phyloP scores from a whole-genome alignment of 2,888 invertebrate genomes.

The Heliconius sara region DNA sequence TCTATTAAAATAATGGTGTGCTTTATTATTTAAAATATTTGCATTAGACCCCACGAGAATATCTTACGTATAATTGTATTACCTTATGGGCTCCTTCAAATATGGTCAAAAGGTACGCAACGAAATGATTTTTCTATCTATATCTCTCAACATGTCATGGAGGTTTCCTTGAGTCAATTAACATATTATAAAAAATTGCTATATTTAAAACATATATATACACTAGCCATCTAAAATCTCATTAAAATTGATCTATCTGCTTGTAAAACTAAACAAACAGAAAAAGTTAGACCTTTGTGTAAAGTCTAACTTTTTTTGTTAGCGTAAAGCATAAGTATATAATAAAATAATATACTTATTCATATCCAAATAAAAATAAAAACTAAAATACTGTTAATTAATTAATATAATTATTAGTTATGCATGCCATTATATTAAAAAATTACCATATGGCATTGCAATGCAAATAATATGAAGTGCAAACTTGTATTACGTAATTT shows the following conservation, averaged over 20 bases:
- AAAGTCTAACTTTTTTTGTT: too few species aligned
- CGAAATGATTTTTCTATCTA: background rate
- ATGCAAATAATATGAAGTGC: background rate
- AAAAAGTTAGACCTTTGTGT: background rate
- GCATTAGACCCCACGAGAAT: background rate
- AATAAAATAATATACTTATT: too few species aligned
- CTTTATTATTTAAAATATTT: background rate
- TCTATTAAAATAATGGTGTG: too few species aligned
- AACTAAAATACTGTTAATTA: too few species aligned
- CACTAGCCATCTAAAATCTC: too few species aligned
- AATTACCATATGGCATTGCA: background rate
- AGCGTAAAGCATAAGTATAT: background rate
- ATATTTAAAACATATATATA: too few species aligned
- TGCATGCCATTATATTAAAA: background rate
- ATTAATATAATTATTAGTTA: too few species aligned
- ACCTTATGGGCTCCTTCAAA: background rate
- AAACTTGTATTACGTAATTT: constrained; percentile 5
- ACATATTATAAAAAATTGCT: too few species aligned
- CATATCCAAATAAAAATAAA: too few species aligned
- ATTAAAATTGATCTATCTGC: background rate
- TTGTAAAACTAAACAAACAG: background rate
- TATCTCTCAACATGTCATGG: background rate
- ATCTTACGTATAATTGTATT: too few species aligned
- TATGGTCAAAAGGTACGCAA: background rate
- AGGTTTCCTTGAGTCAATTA: background rate